phyloP scores from a whole-genome alignment of 2,797 vertebrate genomes.

The Lepilemur septentrionalis region DNA sequence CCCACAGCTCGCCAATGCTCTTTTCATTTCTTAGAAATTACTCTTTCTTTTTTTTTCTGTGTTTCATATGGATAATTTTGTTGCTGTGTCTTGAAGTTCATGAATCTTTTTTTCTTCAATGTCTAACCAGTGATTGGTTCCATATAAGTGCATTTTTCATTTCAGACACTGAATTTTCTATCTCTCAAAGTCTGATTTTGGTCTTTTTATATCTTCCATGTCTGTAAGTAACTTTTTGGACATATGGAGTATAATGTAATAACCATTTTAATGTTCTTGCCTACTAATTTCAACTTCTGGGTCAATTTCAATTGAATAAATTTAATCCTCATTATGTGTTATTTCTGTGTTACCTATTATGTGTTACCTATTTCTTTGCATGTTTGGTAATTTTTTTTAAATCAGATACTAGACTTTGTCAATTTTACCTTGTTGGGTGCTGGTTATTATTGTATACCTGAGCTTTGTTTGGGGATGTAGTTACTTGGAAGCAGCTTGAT shows the following conservation, averaged over 20 bases:
- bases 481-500: not conserved
- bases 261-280: not conserved
- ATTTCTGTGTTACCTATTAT: too few species aligned
- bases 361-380: not conserved
- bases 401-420: not conserved
- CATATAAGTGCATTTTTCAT: not conserved
- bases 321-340: not conserved
- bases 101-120: not conserved
- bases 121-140: not conserved
- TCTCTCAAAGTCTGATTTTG: not conserved
- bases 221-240: not conserved
- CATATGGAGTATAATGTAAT: not conserved
- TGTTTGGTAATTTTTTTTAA: not conserved
- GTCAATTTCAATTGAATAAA: not conserved
- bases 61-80: not conserved
- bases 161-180: not conserved
- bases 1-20: not conserved
- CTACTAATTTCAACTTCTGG: not conserved
- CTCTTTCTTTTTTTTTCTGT: not conserved
- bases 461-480: not conserved
- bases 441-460: not conserved
- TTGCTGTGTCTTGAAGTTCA: not conserved
- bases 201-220: not conserved
- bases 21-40: not conserved
- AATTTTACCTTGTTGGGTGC: not conserved